phyloP scores from a whole-genome alignment of 2,888 invertebrate genomes.

The Macropis europaea region DNA sequence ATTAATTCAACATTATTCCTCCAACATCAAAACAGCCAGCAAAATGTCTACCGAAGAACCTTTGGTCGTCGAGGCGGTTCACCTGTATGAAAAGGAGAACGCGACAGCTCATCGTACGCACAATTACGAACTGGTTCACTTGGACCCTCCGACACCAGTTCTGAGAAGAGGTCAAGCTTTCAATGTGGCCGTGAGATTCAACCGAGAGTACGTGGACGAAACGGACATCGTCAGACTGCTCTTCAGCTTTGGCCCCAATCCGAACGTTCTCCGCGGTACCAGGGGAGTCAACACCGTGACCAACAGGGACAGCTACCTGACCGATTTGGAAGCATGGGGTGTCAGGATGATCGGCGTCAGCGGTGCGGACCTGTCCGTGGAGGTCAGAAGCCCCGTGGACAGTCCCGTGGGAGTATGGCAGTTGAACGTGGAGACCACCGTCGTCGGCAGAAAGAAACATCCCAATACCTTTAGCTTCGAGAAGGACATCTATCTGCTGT shows the following conservation, averaged over 20 bases:
- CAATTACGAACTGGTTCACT: constrained; percentile 85
- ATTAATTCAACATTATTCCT: neutral
- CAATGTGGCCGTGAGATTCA: constrained; percentile 85
- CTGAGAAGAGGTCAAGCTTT: constrained; percentile 88
- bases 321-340: constrained; percentile 79
- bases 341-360: constrained; percentile 74
- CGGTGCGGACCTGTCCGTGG: constrained; percentile 71
- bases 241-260: constrained; percentile 84
- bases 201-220: constrained; percentile 83
- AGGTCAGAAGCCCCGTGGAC: constrained; percentile 85
- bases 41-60: constrained; percentile 77
- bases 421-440: constrained; percentile 83
- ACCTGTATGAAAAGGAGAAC: constrained; percentile 87
- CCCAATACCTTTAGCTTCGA: constrained; percentile 83
- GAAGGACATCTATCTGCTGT: constrained; percentile 87
- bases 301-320: constrained; percentile 66
- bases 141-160: constrained; percentile 85
- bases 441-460: constrained; percentile 77
- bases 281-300: constrained; percentile 79
- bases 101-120: constrained; percentile 86
- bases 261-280: constrained; percentile 82
- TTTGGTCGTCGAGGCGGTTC: constrained; percentile 82
- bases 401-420: constrained; percentile 87
- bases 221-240: constrained; percentile 85
- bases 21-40: neutral